Evolutionary conservation across 2,113 vertebrate genomes (phyloP).

Genomic region (Channa argus): DNA sequence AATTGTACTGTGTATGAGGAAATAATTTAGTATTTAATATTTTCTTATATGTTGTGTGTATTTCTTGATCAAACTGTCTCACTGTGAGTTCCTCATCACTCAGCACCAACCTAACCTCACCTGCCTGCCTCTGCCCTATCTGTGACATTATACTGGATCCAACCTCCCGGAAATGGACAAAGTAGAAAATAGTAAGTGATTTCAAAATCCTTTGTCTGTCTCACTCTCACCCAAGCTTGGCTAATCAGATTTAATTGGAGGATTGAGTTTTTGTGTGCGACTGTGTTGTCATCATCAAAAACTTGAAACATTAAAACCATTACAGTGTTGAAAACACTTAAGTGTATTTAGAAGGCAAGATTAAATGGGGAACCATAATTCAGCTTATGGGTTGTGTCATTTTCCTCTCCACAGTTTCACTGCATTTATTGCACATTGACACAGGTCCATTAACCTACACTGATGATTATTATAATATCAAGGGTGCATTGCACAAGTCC

Average conservation of each 20-base stretch:
- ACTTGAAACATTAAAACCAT: constrained; percentile 64
- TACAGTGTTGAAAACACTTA: constrained; percentile 57
- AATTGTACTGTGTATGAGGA: background rate
- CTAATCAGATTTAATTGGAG: constrained; percentile 66
- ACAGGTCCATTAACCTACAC: constrained; percentile 67
- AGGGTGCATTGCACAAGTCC: constrained; percentile 51
- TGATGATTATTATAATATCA: constrained; percentile 70
- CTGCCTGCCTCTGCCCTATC: constrained; percentile 21
- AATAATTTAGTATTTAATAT: background rate
- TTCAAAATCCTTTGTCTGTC: constrained; percentile 9
- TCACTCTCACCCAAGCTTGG: constrained; percentile 38
- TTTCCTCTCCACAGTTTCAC: constrained; percentile 54
- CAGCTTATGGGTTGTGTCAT: constrained; percentile 61
- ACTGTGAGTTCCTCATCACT: constrained; percentile 12
- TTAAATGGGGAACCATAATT: constrained; percentile 46
- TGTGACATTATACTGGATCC: constrained; percentile 52
- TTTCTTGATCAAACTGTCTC: constrained; percentile 8
- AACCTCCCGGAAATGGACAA: constrained; percentile 37
- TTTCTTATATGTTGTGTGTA: constrained; percentile 7
- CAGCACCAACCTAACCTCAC: constrained; percentile 29
- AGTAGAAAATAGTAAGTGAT: constrained; percentile 37
- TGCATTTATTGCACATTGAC: constrained; percentile 67
- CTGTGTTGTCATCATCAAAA: constrained; percentile 58
- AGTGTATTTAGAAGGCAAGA: constrained; percentile 62
- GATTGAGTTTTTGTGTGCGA: constrained; percentile 42